Evolutionary conservation across 1,140 invertebrate genomes (phyloP), one percentile per base, ranked within the genome.

Genomic region (Lithobius niger): DNA sequence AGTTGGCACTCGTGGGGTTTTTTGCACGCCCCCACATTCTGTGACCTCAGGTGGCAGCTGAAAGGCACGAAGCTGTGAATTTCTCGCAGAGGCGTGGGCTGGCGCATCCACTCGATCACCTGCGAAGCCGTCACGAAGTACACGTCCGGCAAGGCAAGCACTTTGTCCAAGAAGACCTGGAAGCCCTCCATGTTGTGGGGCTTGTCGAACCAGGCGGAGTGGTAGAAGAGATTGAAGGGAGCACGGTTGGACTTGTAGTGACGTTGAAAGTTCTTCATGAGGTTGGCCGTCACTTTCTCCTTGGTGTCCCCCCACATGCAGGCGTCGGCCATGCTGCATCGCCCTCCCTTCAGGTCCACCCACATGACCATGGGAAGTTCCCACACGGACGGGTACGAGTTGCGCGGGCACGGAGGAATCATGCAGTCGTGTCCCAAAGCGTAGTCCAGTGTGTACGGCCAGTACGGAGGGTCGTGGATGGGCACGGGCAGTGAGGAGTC

Each of bases 321-420:
- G 49, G 89, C 90, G 62, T 96, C 92, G 55, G 86, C 90, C 90
- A 95, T 95, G 3, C 89, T 93, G 67, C 91, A 96, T 56, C 89
- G 78, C 4, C 89, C 89, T 21, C 89, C 89, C 64, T 90, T 92
- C 59, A 94, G 72, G 71, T 94, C 89, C 71, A 92, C 88, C 90
- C 89, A 94, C 89, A 93, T 94, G 28, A 94, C 88, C 90, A 94
- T 93, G 24, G 89, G 88, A 26, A 92, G 86, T 77, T 94, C 88
- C 90, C 90, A 94, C 18, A 93, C 82, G 60, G 82, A 80, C 25
- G 71, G 71, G 54, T 65, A 73, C 18, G 69, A 67, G 57, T 69
- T 83, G 1, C 88, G 92, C 0, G 90, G 91, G 66, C 91, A 95
- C 1, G 91, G 89, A 52, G 88, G 88, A 64, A 93, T 92, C 88